Conservation (phyloP, 2,888 invertebrate species). For the Platynereis dumerilii region DNA sequence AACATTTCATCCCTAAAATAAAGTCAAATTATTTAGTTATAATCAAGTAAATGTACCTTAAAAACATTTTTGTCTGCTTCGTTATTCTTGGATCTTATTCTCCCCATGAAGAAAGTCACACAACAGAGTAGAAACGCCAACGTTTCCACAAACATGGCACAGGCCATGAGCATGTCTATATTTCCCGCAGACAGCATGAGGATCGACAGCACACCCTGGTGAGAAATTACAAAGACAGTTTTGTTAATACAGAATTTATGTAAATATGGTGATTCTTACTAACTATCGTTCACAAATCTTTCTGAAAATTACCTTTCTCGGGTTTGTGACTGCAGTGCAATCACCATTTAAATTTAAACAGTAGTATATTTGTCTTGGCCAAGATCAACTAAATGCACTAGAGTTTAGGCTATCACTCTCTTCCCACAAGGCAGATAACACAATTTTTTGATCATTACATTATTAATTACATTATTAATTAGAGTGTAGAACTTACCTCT, state of each 20-base stretch:
- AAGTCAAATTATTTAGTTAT: too few species aligned
- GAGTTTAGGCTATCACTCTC: too few species aligned
- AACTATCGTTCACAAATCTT: too few species aligned
- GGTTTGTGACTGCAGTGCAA: too few species aligned
- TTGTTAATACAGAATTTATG: neutral
- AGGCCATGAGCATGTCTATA: neutral
- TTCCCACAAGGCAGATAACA: too few species aligned
- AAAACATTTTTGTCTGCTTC: neutral
- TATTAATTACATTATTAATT: too few species aligned
- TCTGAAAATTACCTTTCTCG: too few species aligned
- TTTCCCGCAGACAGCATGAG: neutral
- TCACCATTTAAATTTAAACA: neutral
- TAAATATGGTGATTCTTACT: too few species aligned
- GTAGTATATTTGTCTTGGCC: neutral
- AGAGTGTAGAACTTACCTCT: too few species aligned
- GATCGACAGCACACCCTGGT: conserved; percentile 6
- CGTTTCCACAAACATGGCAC: conserved; percentile 3
- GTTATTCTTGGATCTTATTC: neutral
- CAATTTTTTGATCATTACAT: too few species aligned
- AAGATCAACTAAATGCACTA: neutral
- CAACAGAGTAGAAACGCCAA: neutral
- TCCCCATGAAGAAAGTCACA: neutral
- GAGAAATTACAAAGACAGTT: neutral
- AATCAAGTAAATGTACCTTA: too few species aligned
- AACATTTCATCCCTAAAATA: too few species aligned